Evolutionary conservation across 2,888 invertebrate genomes (phyloP).

Genomic region (Torymus tubicola): DNA sequence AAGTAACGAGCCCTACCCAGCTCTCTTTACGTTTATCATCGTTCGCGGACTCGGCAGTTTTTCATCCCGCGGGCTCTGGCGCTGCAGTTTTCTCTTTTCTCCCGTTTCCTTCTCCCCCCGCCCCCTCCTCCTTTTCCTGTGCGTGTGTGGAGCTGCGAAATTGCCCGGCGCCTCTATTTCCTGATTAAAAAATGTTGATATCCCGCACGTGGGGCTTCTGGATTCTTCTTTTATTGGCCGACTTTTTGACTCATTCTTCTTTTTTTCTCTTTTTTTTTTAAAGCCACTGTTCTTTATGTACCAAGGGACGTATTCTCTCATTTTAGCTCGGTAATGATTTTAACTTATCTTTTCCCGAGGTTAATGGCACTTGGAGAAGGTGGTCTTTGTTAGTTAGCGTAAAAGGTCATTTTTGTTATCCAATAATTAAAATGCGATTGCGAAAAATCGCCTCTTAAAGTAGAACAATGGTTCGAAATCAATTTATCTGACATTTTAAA

Average conservation of each 20-base stretch:
- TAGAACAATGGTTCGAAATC: too few relatives aligned
- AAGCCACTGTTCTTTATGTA: slow-evolving; percentile 10
- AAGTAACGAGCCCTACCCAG: slow-evolving; percentile 35
- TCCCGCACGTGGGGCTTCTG: slow-evolving; percentile 19
- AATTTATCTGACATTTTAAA: too few relatives aligned
- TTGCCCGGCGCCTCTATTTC: slow-evolving; percentile 36
- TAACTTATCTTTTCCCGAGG: background rate
- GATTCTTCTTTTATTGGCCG: slow-evolving; percentile 18
- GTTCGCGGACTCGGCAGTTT: slow-evolving; percentile 30
- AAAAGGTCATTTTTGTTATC: too few relatives aligned
- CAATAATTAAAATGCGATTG: too few relatives aligned
- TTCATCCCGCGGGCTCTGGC: slow-evolving; percentile 20
- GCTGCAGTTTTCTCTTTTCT: slow-evolving; percentile 9
- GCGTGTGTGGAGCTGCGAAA: slow-evolving; percentile 34
- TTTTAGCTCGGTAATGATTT: slow-evolving; percentile 10
- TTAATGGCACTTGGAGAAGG: too few relatives aligned
- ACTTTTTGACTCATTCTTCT: slow-evolving; percentile 7
- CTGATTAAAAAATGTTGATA: slow-evolving; percentile 56
- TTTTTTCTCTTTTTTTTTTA: slow-evolving; percentile 29
- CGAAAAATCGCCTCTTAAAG: too few relatives aligned
- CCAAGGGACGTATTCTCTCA: background rate
- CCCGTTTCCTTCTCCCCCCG: too few relatives aligned
- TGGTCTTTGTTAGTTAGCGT: too few relatives aligned
- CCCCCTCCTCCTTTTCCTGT: background rate
- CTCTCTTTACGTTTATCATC: slow-evolving; percentile 54